Conservation (phyloP, 2,888 invertebrate genomes). For the Morinoia aosen region DNA sequence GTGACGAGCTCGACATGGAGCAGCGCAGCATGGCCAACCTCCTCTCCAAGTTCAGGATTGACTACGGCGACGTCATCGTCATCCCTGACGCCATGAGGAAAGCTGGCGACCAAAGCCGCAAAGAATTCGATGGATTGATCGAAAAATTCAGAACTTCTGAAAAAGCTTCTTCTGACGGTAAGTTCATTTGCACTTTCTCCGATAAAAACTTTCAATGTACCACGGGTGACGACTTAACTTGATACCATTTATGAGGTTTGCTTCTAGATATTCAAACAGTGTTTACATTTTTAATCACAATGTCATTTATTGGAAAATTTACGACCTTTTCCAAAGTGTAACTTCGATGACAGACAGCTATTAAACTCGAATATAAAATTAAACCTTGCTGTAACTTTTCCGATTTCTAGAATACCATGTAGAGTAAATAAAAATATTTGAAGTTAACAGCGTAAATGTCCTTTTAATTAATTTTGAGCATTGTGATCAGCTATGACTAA, state of each 20-base stretch:
- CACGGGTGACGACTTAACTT: neutral
- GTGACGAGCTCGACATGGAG: constrained; percentile 67
- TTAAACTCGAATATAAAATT: neutral
- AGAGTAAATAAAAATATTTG: no score
- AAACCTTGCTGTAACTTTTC: neutral
- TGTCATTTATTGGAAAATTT: constrained; percentile 80
- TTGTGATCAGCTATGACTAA: no score
- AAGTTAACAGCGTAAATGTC: no score
- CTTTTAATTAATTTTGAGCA: no score
- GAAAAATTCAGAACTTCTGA: constrained; percentile 69
- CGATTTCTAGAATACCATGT: neutral
- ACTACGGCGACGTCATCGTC: constrained; percentile 93
- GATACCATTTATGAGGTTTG: neutral
- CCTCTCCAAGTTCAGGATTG: constrained; percentile 95
- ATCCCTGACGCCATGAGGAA: constrained; percentile 92
- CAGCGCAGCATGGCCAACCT: constrained; percentile 90
- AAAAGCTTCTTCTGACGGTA: constrained; percentile 25
- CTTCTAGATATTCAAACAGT: no score
- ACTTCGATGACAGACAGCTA: neutral
- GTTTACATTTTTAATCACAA: neutral
- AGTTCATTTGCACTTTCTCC: neutral
- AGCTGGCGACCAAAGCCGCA: constrained; percentile 83
- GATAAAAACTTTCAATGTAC: neutral
- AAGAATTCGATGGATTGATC: constrained; percentile 85
- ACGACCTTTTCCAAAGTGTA: neutral